Percentiles rank a stretch among this genome's conserved stretches.
Conservation (phyloP, 2,888 invertebrate species). For the Caenorhabditis doughertyi region DNA sequence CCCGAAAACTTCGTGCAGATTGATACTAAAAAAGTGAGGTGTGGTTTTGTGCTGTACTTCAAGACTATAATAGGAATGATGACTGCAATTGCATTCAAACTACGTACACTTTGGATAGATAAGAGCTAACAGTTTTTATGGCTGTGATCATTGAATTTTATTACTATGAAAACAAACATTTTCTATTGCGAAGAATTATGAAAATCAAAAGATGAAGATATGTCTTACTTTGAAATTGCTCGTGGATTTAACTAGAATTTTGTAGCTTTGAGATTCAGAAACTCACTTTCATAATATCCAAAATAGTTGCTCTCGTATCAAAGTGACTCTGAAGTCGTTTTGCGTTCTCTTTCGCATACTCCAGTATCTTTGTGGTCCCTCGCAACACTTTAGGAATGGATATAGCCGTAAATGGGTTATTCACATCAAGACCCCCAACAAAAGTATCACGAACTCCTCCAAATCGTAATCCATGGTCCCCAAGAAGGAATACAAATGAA, state of each 20-base stretch:
- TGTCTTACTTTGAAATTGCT: not conserved
- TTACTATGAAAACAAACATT: too few species aligned
- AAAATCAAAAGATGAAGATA: too few species aligned
- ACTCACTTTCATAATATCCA: constrained; percentile 70
- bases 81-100: too few species aligned
- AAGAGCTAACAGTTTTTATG: too few species aligned
- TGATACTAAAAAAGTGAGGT: constrained; percentile 68
- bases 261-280: not conserved
- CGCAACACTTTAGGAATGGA: constrained; percentile 68
- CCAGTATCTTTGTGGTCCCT: constrained; percentile 51
- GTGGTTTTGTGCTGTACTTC: too few species aligned
- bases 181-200: too few species aligned
- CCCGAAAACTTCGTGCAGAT: constrained; percentile 39
- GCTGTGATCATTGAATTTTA: too few species aligned
- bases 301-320: constrained; percentile 70
- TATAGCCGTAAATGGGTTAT: constrained; percentile 71
- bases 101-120: too few species aligned
- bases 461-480: constrained; percentile 74
- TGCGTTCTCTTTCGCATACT: constrained; percentile 62
- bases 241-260: too few species aligned
- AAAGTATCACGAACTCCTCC: constrained; percentile 65
- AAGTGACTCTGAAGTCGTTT: constrained; percentile 69
- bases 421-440: constrained; percentile 69
- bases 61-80: too few species aligned
- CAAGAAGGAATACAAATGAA: constrained; percentile 73